Base-by-base conservation (phyloP, 2,113 vertebrate species). In the Trochalopteron elliotii region DNA sequence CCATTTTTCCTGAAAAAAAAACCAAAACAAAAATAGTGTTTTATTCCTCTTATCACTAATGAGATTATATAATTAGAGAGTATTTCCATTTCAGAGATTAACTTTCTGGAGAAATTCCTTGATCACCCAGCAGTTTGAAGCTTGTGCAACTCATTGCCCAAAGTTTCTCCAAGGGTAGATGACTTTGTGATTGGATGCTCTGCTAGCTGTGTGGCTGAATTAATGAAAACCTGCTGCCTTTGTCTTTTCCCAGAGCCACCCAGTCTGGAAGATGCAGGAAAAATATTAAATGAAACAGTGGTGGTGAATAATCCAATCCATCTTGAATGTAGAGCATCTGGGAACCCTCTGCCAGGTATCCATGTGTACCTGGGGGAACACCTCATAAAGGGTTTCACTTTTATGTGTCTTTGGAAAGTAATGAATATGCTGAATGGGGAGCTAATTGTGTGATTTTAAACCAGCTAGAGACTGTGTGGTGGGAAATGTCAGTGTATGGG, bases 311-410 rank as follows among this genome's bases (percentile, higher is more conserved):
- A 97, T 95, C 98, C 98, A 27, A 95, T 98, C 33, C 98, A 98
- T 81, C 97, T 99, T 35, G 98, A 99, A 83, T 99, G 99, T 93
- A 98, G 97, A 95, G 98, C 98, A 10, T 96, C 98, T 70, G 99
- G 99, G 72, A 99, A 96, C 77, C 99, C 99, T 78, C 70, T 97
- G 16, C 99, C 99, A 93, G 98, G 99, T 99, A 95, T 28, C 71
- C 61, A 11, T 14, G 3, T 55, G 28, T 27, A 31, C 52, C 33
- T 60, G 0, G 1, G 69, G 70, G 37, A 59, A 7, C 22, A 12
- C 52, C n/a, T 70, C 13, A 44, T 50, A 12, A 55, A 35, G 67
- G 9, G 22, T n/a, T 89, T 18, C 7, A 10, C 39, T 59, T 35
- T 42, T 42, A 9, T 8, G 5, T 52, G 11, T 50, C 88, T 50